Evolutionary conservation across 2,888 invertebrate species (phyloP).

Genomic region (Orchestes rusci): DNA sequence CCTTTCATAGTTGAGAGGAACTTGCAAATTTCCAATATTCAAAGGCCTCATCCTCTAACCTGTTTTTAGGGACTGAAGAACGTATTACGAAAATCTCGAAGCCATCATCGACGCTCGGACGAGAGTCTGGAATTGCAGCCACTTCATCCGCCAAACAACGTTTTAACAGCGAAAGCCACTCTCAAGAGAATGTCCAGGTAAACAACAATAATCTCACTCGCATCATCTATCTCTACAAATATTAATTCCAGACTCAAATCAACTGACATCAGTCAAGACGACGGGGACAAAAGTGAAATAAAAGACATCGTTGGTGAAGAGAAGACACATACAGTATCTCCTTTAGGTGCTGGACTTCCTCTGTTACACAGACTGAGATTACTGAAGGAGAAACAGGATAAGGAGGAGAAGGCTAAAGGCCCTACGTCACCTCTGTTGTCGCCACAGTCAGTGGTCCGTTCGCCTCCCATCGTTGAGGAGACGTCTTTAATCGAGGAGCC

Average conservation of each 20-base stretch:
- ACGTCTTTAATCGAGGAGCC: slow-evolving; percentile 48
- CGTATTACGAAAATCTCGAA: slow-evolving; percentile 52
- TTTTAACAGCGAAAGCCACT: slow-evolving; percentile 47
- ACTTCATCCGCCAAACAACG: slow-evolving; percentile 42
- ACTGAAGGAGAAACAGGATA: slow-evolving; percentile 75
- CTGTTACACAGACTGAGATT: slow-evolving; percentile 66
- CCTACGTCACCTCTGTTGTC: slow-evolving; percentile 49
- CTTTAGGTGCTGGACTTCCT: slow-evolving; percentile 78
- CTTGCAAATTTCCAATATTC: too few relatives aligned
- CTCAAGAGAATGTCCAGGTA: slow-evolving; percentile 64
- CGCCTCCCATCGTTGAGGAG: slow-evolving; percentile 49
- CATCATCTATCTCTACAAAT: too few relatives aligned
- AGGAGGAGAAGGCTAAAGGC: slow-evolving; percentile 51
- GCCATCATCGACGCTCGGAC: slow-evolving; percentile 51
- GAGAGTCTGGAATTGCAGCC: slow-evolving; percentile 65
- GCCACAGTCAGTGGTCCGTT: slow-evolving; percentile 49
- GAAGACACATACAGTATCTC: slow-evolving; percentile 48
- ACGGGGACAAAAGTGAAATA: slow-evolving; percentile 25
- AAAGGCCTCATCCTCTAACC: too few relatives aligned
- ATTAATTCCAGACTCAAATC: slow-evolving; percentile 51
- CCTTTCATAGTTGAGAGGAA: too few relatives aligned
- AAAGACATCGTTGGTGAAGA: slow-evolving; percentile 18
- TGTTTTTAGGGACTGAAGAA: slow-evolving; percentile 52
- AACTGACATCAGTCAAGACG: slow-evolving; percentile 56
- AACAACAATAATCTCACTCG: too few relatives aligned